Base-by-base conservation (phyloP, 2,888 invertebrate species). In the Gymnocheta viridis region DNA sequence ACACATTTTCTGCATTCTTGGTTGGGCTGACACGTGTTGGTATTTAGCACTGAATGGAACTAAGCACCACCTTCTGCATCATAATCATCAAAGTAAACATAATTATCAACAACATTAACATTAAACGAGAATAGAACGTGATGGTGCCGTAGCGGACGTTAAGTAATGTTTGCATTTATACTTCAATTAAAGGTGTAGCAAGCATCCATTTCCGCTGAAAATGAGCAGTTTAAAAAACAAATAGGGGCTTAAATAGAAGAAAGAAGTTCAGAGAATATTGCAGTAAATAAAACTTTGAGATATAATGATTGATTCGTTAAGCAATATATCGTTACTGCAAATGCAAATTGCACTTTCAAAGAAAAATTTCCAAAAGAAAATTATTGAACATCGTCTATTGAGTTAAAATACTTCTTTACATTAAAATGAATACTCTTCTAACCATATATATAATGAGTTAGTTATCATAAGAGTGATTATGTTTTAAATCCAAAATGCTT, bases 1-100 rank as follows among this genome's bases (percentile, higher is more conserved):
- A 74, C 69, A 74, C 54, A 69, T 74, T 69, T 81, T 69, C 44
- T 62, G 70, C 74, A 80, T 80, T 83, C 74, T 76, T 66, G 7
- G n/a, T 22, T 9, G 74, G 29, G 60, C 51, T 81, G 58, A 27
- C 64, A 76, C 79, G 83, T 80, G 83, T 69, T 70, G 35, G 58
- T 66, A 76, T 83, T 83, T 80, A 80, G 70, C 76, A 58, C 74
- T 35, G 19, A 69, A 41, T 74, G 74, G 38, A 62, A 62, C 54
- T 60, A 69, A 60, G 4, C 54, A 27, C 10, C 22, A 72, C 22
- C 35, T 35, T 7, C 29, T 22, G 27, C 29, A 66, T 44, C 24
- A 47, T 24, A 27, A 51, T 22, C 51, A 4, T 44, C 19, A 19
- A 19, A 6, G 12, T 44, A n/a, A 64, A 56, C 24, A 17, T 73